Base-by-base conservation (phyloP, 2,797 vertebrate species). In the Fistularia commersonii region DNA sequence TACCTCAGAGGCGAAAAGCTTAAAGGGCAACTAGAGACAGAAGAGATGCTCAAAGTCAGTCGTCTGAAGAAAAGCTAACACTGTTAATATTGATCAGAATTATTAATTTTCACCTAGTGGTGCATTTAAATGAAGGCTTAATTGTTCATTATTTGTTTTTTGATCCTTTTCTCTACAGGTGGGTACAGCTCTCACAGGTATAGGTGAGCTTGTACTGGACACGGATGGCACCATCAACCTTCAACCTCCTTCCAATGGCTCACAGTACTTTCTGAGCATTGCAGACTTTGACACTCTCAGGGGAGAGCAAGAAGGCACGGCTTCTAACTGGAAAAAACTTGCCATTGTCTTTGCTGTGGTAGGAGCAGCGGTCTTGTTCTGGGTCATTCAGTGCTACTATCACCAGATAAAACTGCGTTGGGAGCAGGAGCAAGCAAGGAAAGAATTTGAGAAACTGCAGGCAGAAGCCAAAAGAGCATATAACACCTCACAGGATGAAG, bases 21-120 rank as follows among this genome's bases (percentile, higher is more conserved):
- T 38, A 95, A 93, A 72, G 94, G 94, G 37, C 89, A 93, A 57
- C 78, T 96, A 69, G 93, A 96, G 87, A 94, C 90, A 0, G 94
- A 96, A 68, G 93, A 94, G 78, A 92, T 95, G 87, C 89, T 95
- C 42, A 91, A 91, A 10, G 86, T 84, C 11, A 66, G 80, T 73
- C 23, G 6, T 44, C 37, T 6, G 9, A 54, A 39, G n/a, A 40
- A 11, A 8, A 41, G 11, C 1, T 3, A 38, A 23, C 23, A n/a
- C n/a, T n/a, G n/a, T n/a, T n/a, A 23, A 23, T 23, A 4, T 23
- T 23, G 23, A 23, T 23, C 23, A 23, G 23, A 23, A 4, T 23
- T 23, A 23, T 23, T 23, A 23, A 23, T 23, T 23, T 23, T 23
- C 23, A 23, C 23, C 4, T 23, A 23, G 23, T 23, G 4, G 23